Evolutionary conservation across 2,797 vertebrate species (phyloP), one percentile per base, ranked within the genome.

Genomic region (Meriones psammophilus): DNA sequence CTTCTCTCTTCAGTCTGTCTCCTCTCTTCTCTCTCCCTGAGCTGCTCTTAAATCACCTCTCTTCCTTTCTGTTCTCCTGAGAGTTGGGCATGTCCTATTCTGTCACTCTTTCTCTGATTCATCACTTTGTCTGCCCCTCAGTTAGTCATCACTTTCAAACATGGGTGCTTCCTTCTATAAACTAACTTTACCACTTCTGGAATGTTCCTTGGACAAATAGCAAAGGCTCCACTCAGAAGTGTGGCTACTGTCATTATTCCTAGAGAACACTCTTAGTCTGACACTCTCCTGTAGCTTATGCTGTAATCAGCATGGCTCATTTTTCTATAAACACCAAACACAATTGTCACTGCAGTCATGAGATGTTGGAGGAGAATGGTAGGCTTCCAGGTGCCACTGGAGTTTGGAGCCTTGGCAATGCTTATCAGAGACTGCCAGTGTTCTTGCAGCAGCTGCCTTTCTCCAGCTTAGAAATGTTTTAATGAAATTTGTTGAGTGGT

Each of bases 401-500:
- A 24, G 60, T 64, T 89, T 87, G 85, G 54, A 91, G 69, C 71
- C 26, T 0, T 66, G 74, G 7, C 30, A 94, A 42, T 83, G n/a
- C 88, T 90, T 93, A 13, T 95, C 81, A 91, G 92, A 77, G 39
- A 3, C 30, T 9, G 7, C 18, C 36, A 4, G 3, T 10, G 60
- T 83, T 33, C 68, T 91, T 54, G 56, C n/a, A 78, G 13, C 36
- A 83, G 36, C 26, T 24, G 15, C 69, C 86, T 39, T 81, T 92
- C 76, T 68, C 73, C 60, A 83, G 24, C 76, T 95, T 92, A 33
- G 83, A 91, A 71, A 92, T 94, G 84, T 76, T 73, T 60, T 91
- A 69, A 78, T 95, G 56, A 78, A 93, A 95, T 94, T 93, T 36
- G 28, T 88, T 90, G 88, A 50, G 90, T 79, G 62, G 64, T 73